Conservation (phyloP, 2,113 vertebrate genomes). For the Pipra filicauda region DNA sequence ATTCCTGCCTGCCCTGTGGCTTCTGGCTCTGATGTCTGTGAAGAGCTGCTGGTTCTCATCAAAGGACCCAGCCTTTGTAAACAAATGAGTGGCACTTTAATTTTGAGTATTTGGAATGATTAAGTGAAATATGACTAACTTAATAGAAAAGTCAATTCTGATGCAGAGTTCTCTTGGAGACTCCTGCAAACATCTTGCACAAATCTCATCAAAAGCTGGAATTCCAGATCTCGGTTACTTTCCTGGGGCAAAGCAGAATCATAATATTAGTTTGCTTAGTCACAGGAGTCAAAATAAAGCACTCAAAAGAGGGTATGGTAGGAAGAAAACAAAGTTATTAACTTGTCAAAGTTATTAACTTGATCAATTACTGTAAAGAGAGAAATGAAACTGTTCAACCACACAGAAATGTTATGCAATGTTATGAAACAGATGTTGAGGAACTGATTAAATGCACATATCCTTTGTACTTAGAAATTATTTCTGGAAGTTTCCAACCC, state of each 20-base stretch:
- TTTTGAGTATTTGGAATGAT: neutral
- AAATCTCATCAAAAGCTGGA: neutral
- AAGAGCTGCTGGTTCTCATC: neutral
- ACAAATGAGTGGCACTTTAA: neutral
- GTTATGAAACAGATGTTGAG: neutral
- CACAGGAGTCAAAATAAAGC: neutral
- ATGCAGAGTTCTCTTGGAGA: neutral
- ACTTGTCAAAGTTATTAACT: neutral
- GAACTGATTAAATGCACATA: neutral
- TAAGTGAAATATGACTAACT: neutral
- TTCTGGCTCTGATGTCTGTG: neutral
- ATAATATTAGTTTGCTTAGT: neutral
- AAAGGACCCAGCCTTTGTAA: neutral
- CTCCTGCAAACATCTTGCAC: neutral
- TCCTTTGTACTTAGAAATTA: neutral
- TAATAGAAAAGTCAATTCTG: neutral
- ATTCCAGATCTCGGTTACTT: neutral
- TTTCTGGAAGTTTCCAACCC: neutral
- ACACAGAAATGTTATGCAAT: neutral
- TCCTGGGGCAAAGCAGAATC: neutral
- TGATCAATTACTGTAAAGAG: neutral
- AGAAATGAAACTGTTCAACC: neutral
- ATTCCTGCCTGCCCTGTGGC: neutral
- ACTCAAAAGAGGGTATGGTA: neutral
- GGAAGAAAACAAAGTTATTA: neutral